Evolutionary conservation across 2,797 vertebrate species (phyloP), one percentile per base, ranked within the genome.

Genomic region (Pygocentrus nattereri): DNA sequence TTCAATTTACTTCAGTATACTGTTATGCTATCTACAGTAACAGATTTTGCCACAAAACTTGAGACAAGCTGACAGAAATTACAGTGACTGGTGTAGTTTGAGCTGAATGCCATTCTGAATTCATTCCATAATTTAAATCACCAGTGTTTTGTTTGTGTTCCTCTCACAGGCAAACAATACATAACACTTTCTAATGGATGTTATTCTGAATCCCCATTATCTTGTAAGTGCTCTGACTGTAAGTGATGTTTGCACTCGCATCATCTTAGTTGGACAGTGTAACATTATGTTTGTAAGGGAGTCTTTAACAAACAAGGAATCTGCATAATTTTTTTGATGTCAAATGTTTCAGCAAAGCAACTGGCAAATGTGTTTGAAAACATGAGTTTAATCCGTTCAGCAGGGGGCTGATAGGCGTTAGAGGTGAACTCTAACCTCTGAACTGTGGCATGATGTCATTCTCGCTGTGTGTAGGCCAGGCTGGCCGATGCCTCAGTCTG

Each of bases 361-460:
- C 59, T 64, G 44, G 12, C 10, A 68, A 25, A 58, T 44, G 30
- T 50, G 12, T 1, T 7, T 13, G 27, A 34, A 67, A 56, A 6
- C 38, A 12, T 41, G 3, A 6, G 12, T 34, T n/a, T 27, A 62
- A 41, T 21, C n/a, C 15, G 4, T 64, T 54, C 41, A 75, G 38
- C 11, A 6, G 12, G 1, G 13, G 27, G 31, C 11, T n/a, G 58
- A 30, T 21, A 41, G 3, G 11, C 6, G 52, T 47, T 56, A 25
- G 18, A 25, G 27, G 8, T 38, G 15, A 75, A 56, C 21, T 67
- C 87, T 91, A 75, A 96, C 96, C 95, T 94, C 94, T 94, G 76
- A 96, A 96, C 82, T 95, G 92, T 54, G 95, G 95, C 86, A 95
- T 89, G 47, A 96, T 95, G 80, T 96, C 95, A 64, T 97, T 97